Evolutionary conservation across 2,113 vertebrate species (phyloP).

Genomic region (Salvator merianae): DNA sequence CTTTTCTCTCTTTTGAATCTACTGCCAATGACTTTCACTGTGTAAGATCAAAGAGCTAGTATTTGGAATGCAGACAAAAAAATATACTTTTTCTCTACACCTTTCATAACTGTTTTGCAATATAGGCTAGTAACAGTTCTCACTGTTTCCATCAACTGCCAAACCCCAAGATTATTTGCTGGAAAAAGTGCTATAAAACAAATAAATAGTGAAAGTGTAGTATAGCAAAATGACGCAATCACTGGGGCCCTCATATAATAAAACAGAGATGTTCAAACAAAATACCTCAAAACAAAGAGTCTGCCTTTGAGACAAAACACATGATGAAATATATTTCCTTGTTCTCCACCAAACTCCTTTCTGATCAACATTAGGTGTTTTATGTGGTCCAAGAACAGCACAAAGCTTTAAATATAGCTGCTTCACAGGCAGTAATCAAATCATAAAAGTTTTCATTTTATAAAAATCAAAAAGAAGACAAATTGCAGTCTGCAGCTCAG

Average conservation of each 20-base stretch:
- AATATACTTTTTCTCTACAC: too few relatives aligned
- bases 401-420: neutral
- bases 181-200: neutral
- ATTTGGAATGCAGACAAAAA: neutral
- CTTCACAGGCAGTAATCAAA: neutral
- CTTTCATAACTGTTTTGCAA: too few relatives aligned
- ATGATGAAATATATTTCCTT: neutral
- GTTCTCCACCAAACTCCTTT: neutral
- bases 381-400: neutral
- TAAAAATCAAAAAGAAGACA: neutral
- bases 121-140: too few relatives aligned
- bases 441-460: neutral
- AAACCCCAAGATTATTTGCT: neutral
- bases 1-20: neutral
- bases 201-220: neutral
- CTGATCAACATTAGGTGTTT: neutral
- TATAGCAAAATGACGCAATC: neutral
- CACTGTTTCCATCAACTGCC: neutral
- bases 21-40: neutral
- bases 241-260: neutral
- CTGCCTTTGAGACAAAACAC: neutral
- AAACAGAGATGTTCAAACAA: neutral
- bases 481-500: neutral
- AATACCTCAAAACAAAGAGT: neutral
- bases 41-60: neutral